Evolutionary conservation across 2,797 vertebrate genomes (phyloP).

Genomic region (Pseudopleuronectes americanus): DNA sequence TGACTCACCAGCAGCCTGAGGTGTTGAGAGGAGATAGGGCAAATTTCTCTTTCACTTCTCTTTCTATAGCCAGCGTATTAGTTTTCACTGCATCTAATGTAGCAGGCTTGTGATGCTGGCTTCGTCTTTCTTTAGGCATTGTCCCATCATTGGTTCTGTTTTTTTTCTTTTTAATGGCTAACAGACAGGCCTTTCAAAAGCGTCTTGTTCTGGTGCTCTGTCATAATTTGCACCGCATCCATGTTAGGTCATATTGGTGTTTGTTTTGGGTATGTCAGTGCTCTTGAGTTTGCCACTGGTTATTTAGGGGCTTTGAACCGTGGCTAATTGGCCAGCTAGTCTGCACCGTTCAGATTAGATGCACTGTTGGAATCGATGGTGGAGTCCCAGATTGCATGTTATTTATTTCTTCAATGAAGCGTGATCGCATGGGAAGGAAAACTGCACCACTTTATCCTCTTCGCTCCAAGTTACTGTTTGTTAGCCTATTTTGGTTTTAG

Average conservation of each 20-base stretch:
- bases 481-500: slow-evolving; percentile 3
- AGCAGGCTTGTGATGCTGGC: slow-evolving; percentile 52
- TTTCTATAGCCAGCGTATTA: slow-evolving; percentile 72
- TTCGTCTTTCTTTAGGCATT: slow-evolving; percentile 44
- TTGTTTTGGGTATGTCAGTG: slow-evolving; percentile 72
- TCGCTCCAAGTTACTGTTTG: slow-evolving; percentile 6
- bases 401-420: slow-evolving; percentile 69
- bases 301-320: slow-evolving; percentile 78
- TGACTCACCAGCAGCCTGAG: slow-evolving; percentile 82
- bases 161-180: slow-evolving; percentile 60
- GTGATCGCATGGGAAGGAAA: slow-evolving; percentile 48
- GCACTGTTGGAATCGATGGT: slow-evolving; percentile 76
- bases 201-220: slow-evolving; percentile 57
- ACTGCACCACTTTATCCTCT: slow-evolving; percentile 28
- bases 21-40: slow-evolving; percentile 77
- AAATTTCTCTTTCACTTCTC: slow-evolving; percentile 81
- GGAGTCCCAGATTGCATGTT: slow-evolving; percentile 71
- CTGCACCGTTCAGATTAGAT: slow-evolving; percentile 78
- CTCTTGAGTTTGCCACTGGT: slow-evolving; percentile 75
- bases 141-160: slow-evolving; percentile 45
- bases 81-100: slow-evolving; percentile 71
- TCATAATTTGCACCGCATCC: slow-evolving; percentile 73
- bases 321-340: slow-evolving; percentile 76
- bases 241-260: slow-evolving; percentile 73
- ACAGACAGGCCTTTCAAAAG: slow-evolving; percentile 53